Base-by-base conservation (phyloP, 2,888 invertebrate genomes). In the Dolichopus griseipennis region DNA sequence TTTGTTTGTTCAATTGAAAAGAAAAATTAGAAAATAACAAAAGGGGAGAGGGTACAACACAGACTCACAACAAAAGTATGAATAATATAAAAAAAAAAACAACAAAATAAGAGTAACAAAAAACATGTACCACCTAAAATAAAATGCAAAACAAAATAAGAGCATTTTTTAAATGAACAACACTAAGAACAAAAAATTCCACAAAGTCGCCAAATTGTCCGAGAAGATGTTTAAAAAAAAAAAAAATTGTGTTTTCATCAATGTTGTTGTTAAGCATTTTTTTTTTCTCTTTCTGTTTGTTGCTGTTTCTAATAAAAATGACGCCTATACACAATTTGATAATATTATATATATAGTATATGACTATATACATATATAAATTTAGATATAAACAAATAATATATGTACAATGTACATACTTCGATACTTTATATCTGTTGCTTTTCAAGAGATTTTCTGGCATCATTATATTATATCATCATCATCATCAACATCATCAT, bases 201-300 rank as follows among this genome's bases (percentile, higher is more conserved):
- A 52, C 52, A 52, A 18, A 18, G 52, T 52, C 52, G 52, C 52
- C 52, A 52, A 52, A 52, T 12, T 52, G 52, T 52, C 52, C 52
- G 52, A 52, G n/a, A 52, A 52, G 18, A 52, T 52, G 52, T 52
- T 52, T 18, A 52, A 18, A 52, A n/a, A n/a, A n/a, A n/a, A n/a
- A n/a, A n/a, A n/a, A 52, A 52, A 41, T 27, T 37, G 37, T 52
- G 41, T 52, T 52, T 52, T 52, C 52, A 52, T 52, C 52, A 52
- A 18, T 12, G 15, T 12, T 52, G 15, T 12, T 37, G 52, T 52
- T 37, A 52, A 18, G 52, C 18, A 52, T 52, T 52, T 52, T 52
- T 52, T 52, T 12, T n/a, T 12, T 52, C 18, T 52, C 4, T 15
- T 52, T 52, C n/a, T n/a, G 1, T 52, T 52, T 52, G 15, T 52